Percentiles rank a stretch among this genome's conserved stretches.
Evolutionary conservation across 1,140 invertebrate species (phyloP).

Genomic region (Macrostomum lignano): DNA sequence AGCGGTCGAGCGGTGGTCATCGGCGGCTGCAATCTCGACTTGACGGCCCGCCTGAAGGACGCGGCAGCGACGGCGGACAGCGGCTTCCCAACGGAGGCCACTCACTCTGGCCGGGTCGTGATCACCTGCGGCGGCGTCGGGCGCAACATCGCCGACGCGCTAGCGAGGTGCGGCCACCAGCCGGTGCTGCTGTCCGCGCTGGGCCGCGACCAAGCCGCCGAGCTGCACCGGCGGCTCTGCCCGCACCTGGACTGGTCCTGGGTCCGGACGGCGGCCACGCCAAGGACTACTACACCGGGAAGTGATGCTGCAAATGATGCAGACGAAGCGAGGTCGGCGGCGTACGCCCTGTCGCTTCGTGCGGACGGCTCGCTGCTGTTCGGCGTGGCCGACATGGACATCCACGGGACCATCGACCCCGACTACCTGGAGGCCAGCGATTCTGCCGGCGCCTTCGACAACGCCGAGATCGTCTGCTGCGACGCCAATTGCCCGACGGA

Average conservation of each 20-base stretch:
- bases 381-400: constrained; percentile 50
- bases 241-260: constrained; percentile 24
- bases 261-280: constrained; percentile 12
- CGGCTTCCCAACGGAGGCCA: constrained; percentile 14
- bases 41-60: too few relatives aligned
- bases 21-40: constrained; percentile 9
- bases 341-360: constrained; percentile 40
- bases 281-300: too few relatives aligned
- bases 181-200: constrained; percentile 45
- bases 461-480: too few relatives aligned
- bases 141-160: constrained; percentile 56
- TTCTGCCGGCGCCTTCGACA: too few relatives aligned
- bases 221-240: constrained; percentile 22
- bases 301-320: constrained; percentile 23
- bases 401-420: constrained; percentile 40
- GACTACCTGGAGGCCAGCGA: too few relatives aligned
- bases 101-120: constrained; percentile 15
- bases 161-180: constrained; percentile 38
- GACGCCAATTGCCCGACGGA: too few relatives aligned
- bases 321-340: constrained; percentile 36
- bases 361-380: constrained; percentile 46
- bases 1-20: constrained; percentile 9
- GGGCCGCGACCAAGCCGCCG: constrained; percentile 37
- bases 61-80: constrained; percentile 1
- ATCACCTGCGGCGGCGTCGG: constrained; percentile 70